Evolutionary conservation across 2,797 vertebrate genomes (phyloP).

Genomic region (Peromyscus nudipes): DNA sequence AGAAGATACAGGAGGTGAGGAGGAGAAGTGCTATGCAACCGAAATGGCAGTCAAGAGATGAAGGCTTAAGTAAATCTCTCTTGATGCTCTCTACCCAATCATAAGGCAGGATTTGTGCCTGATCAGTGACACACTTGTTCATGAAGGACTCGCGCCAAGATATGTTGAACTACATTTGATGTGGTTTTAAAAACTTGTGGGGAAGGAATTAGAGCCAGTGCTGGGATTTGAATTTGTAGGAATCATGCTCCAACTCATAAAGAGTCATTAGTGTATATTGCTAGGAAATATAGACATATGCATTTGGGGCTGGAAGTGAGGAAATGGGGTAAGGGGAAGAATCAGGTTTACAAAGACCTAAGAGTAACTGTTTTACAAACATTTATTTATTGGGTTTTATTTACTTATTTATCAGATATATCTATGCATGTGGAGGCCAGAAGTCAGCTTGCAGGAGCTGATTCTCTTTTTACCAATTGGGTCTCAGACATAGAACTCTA

Average conservation of each 20-base stretch:
- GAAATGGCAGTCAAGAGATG: not conserved
- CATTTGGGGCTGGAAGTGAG: not conserved
- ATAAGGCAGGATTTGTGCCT: not conserved
- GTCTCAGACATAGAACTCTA: too few relatives aligned
- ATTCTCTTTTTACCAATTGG: not conserved
- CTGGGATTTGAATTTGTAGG: conserved; percentile 37
- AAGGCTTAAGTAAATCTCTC: not conserved
- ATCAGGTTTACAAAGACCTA: not conserved
- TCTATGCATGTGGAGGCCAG: not conserved
- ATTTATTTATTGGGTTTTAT: not conserved
- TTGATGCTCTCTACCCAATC: not conserved
- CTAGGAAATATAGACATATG: not conserved
- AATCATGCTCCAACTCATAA: not conserved
- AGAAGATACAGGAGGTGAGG: not conserved
- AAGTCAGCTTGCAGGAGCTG: not conserved
- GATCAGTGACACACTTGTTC: not conserved
- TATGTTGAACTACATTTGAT: not conserved
- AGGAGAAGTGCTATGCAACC: not conserved
- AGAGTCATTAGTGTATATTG: not conserved
- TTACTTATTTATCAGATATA: not conserved
- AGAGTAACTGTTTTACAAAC: not conserved
- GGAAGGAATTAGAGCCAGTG: not conserved
- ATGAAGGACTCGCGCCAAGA: not conserved
- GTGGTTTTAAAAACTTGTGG: not conserved
- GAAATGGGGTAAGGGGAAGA: not conserved